Evolutionary conservation across 2,888 invertebrate species (phyloP).

Genomic region (Acleris sparsana): DNA sequence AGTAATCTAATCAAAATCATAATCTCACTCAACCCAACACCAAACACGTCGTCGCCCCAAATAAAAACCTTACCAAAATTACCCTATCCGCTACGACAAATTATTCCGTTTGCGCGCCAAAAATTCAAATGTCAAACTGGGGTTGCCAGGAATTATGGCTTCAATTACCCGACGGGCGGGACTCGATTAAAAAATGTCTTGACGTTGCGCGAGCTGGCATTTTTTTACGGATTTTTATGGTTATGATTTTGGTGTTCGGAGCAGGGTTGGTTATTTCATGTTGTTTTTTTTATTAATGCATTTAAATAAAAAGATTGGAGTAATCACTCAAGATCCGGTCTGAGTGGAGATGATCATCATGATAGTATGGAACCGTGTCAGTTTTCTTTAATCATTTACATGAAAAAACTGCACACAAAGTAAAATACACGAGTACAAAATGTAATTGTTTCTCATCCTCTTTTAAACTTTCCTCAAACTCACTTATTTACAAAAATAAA

Average conservation of each 20-base stretch:
- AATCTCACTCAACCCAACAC: conserved; percentile 15
- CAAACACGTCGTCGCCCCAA: conserved; percentile 55
- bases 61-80: conserved; percentile 59
- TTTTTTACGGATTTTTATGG: conserved; percentile 51
- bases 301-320: no score
- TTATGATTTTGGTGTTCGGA: conserved; percentile 47
- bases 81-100: conserved; percentile 62
- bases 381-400: no score
- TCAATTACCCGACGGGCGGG: conserved; percentile 70
- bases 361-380: no score
- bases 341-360: no score
- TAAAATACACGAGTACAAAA: no score
- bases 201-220: conserved; percentile 63
- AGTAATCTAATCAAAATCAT: conserved; percentile 5
- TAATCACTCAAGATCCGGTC: no score
- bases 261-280: conserved; percentile 42
- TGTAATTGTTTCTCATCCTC: no score
- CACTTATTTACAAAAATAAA: no score
- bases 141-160: conserved; percentile 79
- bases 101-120: conserved; percentile 71
- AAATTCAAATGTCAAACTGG: conserved; percentile 81
- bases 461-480: no score
- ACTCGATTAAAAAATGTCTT: conserved; percentile 79
- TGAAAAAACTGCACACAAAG: no score
- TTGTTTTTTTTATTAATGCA: neutral